phyloP scores from a whole-genome alignment of 2,797 vertebrate species.

The Lithobates sylvaticus region DNA sequence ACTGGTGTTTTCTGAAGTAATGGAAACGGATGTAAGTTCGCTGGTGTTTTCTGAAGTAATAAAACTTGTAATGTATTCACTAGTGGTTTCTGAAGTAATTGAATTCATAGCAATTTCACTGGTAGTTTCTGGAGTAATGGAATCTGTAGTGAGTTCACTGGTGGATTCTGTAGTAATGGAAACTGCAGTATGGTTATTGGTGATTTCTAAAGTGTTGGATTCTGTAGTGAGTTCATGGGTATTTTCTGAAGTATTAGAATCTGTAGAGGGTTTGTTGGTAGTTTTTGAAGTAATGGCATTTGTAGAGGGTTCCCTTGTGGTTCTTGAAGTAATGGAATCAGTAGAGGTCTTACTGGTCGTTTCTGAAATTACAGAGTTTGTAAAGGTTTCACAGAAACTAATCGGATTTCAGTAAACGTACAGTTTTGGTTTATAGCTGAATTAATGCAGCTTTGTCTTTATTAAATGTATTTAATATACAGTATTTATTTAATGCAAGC shows the following conservation, averaged over 20 bases:
- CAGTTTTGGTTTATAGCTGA: too few species aligned
- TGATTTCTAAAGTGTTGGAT: background rate
- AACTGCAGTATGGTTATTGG: background rate
- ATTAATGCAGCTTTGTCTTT: too few species aligned
- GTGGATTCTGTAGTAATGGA: background rate
- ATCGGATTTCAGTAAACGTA: too few species aligned
- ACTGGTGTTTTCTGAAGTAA: background rate
- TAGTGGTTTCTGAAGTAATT: background rate
- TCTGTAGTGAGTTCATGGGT: background rate
- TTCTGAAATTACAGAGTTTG: too few species aligned
- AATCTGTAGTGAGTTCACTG: background rate
- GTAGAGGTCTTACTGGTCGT: too few species aligned
- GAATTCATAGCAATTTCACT: background rate
- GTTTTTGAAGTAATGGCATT: background rate
- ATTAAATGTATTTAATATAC: too few species aligned
- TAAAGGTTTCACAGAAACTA: too few species aligned
- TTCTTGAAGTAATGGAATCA: too few species aligned
- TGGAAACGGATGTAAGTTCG: background rate
- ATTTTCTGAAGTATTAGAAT: background rate
- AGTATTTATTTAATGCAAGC: too few species aligned
- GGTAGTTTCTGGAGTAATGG: background rate
- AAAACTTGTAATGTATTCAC: background rate
- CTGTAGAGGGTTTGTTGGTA: background rate
- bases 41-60: background rate
- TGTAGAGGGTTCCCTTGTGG: too few species aligned